phyloP scores from a whole-genome alignment of 2,113 vertebrate genomes.

The Platysternon megacephalum region DNA sequence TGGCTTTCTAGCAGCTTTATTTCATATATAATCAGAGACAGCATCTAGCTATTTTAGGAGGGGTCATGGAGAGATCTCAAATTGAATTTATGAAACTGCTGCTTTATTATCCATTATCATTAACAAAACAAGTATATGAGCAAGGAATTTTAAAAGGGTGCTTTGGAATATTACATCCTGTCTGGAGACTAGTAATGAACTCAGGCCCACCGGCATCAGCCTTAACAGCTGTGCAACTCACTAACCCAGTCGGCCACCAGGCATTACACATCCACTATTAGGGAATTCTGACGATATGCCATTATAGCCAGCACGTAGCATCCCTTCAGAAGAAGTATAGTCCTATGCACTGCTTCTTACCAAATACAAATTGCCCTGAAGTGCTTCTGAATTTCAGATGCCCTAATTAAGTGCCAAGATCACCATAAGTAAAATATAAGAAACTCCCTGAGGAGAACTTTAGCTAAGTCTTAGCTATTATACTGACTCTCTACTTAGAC shows the following conservation, averaged over 20 bases:
- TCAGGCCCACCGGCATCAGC: too few species aligned
- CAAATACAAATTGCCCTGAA: background rate
- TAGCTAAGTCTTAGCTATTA: background rate
- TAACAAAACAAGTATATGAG: background rate
- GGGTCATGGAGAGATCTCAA: background rate
- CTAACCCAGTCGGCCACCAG: too few species aligned
- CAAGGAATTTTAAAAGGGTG: background rate
- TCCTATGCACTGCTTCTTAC: background rate
- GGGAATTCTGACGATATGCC: background rate
- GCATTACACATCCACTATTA: background rate
- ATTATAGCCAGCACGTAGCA: background rate
- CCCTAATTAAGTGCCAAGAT: background rate
- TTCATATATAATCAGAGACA: fast-evolving
- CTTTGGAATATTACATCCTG: background rate
- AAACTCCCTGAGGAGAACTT: background rate
- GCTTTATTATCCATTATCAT: background rate
- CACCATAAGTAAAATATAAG: background rate
- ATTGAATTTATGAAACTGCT: background rate
- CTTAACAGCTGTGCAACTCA: background rate
- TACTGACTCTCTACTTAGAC: background rate
- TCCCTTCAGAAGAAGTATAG: background rate
- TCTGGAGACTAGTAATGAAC: background rate
- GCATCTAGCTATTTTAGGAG: background rate
- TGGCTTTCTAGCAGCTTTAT: background rate
- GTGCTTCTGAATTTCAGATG: background rate